These are phyloP conservation scores for Tipula confusa DNA, from an alignment of 2,888 invertebrate genomes.

Conservation along the genomic window DNA sequence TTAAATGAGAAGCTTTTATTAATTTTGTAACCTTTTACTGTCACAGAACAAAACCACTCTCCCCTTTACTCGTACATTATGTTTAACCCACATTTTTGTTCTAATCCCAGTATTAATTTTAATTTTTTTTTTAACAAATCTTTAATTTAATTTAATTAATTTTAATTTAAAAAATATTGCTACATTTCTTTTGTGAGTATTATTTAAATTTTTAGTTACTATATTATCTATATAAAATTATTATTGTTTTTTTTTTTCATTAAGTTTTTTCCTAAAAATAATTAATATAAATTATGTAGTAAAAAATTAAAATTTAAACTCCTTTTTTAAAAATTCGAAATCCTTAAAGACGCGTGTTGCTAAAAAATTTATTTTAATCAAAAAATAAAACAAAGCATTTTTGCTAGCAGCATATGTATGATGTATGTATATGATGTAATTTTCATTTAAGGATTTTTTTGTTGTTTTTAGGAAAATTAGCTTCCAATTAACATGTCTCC, in stretches of 20 bases:
- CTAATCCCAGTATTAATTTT: not conserved
- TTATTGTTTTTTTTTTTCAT: constrained; percentile 3
- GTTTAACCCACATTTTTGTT: not conserved
- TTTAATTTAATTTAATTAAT: not conserved
- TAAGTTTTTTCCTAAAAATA: not conserved
- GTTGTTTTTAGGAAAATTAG: not conserved
- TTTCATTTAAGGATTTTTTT: not conserved
- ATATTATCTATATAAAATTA: constrained; percentile 3
- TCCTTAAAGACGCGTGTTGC: not conserved
- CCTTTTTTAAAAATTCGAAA: not conserved
- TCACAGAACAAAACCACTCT: too few relatives aligned
- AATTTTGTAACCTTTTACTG: too few relatives aligned
- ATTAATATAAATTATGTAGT: not conserved
- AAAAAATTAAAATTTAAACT: not conserved
- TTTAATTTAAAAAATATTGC: constrained; percentile 9
- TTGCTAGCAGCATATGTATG: not conserved
- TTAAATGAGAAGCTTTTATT: too few relatives aligned
- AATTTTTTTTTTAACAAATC: not conserved
- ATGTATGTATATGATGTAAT: too few relatives aligned
- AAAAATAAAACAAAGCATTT: constrained; percentile 3
- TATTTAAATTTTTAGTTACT: not conserved
- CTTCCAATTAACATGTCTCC: not conserved
- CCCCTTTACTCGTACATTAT: too few relatives aligned
- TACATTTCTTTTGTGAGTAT: not conserved
- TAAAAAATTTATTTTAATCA: constrained; percentile 5